Base-by-base conservation (phyloP, 2,113 vertebrate genomes). In the Empidonax traillii region DNA sequence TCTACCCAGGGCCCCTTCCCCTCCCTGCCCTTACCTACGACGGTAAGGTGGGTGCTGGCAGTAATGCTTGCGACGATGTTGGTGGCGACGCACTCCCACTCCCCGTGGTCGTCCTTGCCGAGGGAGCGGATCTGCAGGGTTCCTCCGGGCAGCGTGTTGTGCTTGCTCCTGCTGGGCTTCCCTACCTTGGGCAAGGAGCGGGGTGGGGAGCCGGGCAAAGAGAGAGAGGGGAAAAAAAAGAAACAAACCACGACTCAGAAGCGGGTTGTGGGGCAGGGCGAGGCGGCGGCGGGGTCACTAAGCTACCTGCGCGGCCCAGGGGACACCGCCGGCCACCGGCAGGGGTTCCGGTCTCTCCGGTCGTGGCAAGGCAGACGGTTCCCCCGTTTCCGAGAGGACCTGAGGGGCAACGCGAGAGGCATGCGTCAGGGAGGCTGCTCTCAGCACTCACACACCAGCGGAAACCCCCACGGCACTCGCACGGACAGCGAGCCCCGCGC, bases 1-100 rank as follows among this genome's bases (percentile, higher is more conserved):
- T 56, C 31, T 22, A 35, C 59, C 53, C 80, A 59, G 33, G 39
- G 24, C 27, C 46, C 24, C 27, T 1, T 4, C 6, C 7, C 41
- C 37, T 1, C 69, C 37, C 31, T 25, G 72, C 30, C 65, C 90
- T 0, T 98, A 99, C 99, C 99, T 78, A 99, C 99, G 97, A 99
- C 99, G 13, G 99, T 98, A 96, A 99, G 99, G 95, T 98, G 99
- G 59, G 99, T 99, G 98, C 99, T 99, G 99, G 99, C 99, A 98
- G 99, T 99, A 98, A 99, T 99, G 98, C 99, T 99, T 13, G 99
- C 99, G 97, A 99, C 99, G 82, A 99, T 98, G 61, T 99, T 99
- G 97, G 99, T 99, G 96, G 99, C 99, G 13, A 99, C 97, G 92
- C 99, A 99, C 98, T 99, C 99, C 99, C 99, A 99, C 97, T 99